Conservation (phyloP, 92 coral and sea anemone genomes). For the Pocillopora meandrina region DNA sequence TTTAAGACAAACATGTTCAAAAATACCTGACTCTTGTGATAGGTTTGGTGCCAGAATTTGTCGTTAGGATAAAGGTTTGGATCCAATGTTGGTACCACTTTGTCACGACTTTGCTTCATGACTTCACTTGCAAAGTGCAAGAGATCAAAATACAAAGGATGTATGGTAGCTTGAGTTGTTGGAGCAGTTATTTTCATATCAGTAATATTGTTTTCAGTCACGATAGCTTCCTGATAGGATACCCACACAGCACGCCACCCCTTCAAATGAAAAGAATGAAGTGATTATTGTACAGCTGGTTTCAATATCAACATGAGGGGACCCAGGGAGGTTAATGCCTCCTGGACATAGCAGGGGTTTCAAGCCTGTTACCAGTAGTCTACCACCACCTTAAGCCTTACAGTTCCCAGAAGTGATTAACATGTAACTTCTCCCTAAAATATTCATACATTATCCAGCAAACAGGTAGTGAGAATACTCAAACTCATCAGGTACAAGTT, state of each 20-base stretch:
- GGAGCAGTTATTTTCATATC: slow-evolving; percentile 27
- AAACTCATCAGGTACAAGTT: no score
- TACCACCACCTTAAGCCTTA: no score
- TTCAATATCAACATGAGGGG: no score
- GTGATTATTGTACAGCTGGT: background rate
- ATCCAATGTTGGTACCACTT: slow-evolving; percentile 43
- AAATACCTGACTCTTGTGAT: slow-evolving; percentile 43
- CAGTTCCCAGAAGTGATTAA: no score
- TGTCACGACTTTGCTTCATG: slow-evolving; percentile 35
- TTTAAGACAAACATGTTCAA: background rate
- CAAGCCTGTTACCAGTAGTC: no score
- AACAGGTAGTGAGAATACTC: no score
- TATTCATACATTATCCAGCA: no score
- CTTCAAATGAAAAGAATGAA: background rate
- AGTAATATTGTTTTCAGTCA: background rate
- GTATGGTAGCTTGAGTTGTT: background rate
- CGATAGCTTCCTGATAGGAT: background rate
- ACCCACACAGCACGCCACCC: slow-evolving; percentile 36
- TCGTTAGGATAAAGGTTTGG: slow-evolving; percentile 20
- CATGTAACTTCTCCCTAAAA: no score
- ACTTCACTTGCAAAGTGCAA: slow-evolving; percentile 25
- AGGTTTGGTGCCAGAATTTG: slow-evolving; percentile 48
- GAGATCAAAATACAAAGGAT: slow-evolving; percentile 46
- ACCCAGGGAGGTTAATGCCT: no score
- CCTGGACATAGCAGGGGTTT: no score